Evolutionary conservation across 2,113 vertebrate species (phyloP), one percentile per base, ranked within the genome.

Genomic region (Thunnus maccoyii): DNA sequence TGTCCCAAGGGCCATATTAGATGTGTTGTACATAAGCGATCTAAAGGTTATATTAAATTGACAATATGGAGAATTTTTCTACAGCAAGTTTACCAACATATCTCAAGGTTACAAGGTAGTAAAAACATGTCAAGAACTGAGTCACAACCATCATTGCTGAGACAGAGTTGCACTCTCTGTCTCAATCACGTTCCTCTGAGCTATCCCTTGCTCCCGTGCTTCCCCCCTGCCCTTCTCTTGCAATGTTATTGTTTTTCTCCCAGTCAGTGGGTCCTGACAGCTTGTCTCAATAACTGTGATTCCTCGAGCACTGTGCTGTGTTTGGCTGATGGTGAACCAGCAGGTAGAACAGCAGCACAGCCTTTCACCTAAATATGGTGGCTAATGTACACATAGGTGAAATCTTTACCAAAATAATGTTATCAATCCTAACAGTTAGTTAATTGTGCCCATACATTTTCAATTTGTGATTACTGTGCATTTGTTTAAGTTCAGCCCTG

Each of bases 221-320:
- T 44, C 36, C 58, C 63, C 69, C 36, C 16, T 84, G 72, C 82
- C 71, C 82, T 78, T 51, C 85, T 74, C 80, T 84, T 30, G 54
- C 76, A 69, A 78, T 86, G 78, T 83, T 91, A 86, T 91, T 90
- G 88, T 91, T 92, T 82, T 85, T 74, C 83, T 80, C 58, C 68
- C 72, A 88, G 89, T 84, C 80, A 86, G 78, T 69, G 67, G 85
- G 72, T 82, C 69, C 75, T 89, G 92, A 94, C 90, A 94, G 90
- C 89, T 91, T 64, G 85, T 93, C 89, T 94, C 86, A 82, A 82
- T 92, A 92, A 91, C 88, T 82, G 52, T 63, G 83, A 91, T 89
- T 93, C 89, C 78, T 88, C 82, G 55, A 77, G 82, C 81, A 54
- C 83, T 60, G 83, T 54, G 73, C 67, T 89, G 76, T 87, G 80